Evolutionary conservation across 2,797 vertebrate species (phyloP), one percentile per base, ranked within the genome.

Genomic region (Pelodytes ibericus): DNA sequence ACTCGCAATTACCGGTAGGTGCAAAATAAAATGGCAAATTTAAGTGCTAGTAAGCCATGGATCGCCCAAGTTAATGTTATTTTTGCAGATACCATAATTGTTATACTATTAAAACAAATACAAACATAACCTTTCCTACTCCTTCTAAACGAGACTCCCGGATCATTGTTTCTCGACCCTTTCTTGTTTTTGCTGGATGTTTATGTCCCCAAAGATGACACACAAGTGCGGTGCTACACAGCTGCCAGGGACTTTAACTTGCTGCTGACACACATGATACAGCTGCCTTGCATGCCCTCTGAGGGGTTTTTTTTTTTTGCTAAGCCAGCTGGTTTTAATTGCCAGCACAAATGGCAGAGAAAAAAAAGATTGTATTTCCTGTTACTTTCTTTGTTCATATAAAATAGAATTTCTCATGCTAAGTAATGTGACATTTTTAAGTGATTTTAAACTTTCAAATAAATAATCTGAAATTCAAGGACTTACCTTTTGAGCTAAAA

Each of bases 231-330:
- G 51, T 67, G 26, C 24, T 59, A 18, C 59, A 41, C 80, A 87
- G 75, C 86, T 88, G 81, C 60, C 82, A 74, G 44, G 5, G 47
- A 56, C 75, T 57, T 72, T 83, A 67, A 77, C 66, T 31, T n/a
- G 0, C 76, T 41, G 22, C 71, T 81, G 81, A 70, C 51, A 33
- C 73, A 73, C 62, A 3, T 9, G 16, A 27, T 77, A 65, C 81
- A 85, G 81, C 81, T 88, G 83, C 26, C 36, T 58, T n/a, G 2
- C 10, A 0, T 7, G 20, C 63, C 26, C 18, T 11, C 61, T 44
- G 1, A 11, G 33, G 11, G 33, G 11, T 36, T 36, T 36, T 36
- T 36, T 36, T 36, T 80, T 53, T 82, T 47, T 13, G n/a, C 60
- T 58, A 82, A 72, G 56, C 49, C 56, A 49, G 62, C 60, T 81